Evolutionary conservation across 2,888 invertebrate genomes (phyloP).

Genomic region (Zeuzera pyrina): DNA sequence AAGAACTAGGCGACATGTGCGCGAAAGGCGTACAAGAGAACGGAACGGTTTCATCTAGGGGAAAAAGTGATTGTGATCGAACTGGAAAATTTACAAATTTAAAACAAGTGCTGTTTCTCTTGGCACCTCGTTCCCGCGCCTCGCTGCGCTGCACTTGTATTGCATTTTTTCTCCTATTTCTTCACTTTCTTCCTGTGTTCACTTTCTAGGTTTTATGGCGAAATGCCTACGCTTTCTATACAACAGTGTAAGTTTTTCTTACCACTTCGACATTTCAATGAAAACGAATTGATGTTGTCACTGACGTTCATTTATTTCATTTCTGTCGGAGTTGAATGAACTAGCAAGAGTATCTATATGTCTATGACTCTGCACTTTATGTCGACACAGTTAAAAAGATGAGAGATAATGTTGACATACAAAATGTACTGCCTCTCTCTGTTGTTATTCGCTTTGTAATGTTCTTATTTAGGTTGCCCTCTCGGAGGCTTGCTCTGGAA

Average conservation of each 20-base stretch:
- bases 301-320: constrained; percentile 17
- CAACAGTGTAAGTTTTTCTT: constrained; percentile 67
- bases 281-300: constrained; percentile 58
- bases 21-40: constrained; percentile 52
- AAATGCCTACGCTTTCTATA: constrained; percentile 68
- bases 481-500: constrained; percentile 63
- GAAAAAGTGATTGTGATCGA: constrained; percentile 55
- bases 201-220: constrained; percentile 70
- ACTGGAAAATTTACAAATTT: constrained; percentile 46
- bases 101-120: background rate
- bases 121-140: constrained; percentile 43
- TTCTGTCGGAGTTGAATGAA: background rate
- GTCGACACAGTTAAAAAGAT: constrained; percentile 11
- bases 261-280: constrained; percentile 52
- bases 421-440: constrained; percentile 38
- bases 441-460: constrained; percentile 41
- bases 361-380: background rate
- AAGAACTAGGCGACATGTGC: constrained; percentile 59
- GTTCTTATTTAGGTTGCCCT: constrained; percentile 55
- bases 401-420: constrained; percentile 23
- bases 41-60: constrained; percentile 46
- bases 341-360: background rate
- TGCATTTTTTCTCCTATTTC: constrained; percentile 61
- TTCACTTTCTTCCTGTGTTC: constrained; percentile 70
- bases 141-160: constrained; percentile 35